A percentile compares a stretch with the other conserved stretches of the same genome.
Conservation (phyloP, 2,888 invertebrate genomes). For the Lamproptera curius region DNA sequence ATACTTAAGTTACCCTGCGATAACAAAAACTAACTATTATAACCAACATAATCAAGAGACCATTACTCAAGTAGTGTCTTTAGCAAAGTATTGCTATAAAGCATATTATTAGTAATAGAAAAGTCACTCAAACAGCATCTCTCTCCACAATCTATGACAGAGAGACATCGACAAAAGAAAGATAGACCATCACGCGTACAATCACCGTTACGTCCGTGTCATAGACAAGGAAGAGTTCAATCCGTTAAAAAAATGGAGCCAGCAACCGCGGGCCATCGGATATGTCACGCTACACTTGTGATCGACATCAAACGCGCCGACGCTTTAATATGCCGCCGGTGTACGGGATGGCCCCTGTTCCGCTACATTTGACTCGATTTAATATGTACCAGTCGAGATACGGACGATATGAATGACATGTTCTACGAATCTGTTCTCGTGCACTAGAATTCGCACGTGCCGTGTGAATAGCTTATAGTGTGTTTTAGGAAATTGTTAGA, state of each 20-base stretch:
- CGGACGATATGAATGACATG: slow-evolving; percentile 20
- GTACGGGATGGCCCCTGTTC: slow-evolving; percentile 45
- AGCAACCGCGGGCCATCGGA: slow-evolving; percentile 39
- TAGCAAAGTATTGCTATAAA: too few species aligned
- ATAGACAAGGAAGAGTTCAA: slow-evolving; percentile 42
- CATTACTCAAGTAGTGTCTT: too few species aligned
- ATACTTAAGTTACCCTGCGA: too few species aligned
- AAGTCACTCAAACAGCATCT: too few species aligned
- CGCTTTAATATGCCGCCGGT: slow-evolving; percentile 50
- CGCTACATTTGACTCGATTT: slow-evolving; percentile 49
- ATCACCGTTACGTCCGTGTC: slow-evolving; percentile 9
- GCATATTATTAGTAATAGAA: too few species aligned
- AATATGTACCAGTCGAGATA: slow-evolving; percentile 22
- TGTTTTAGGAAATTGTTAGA: too few species aligned
- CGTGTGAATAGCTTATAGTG: too few species aligned
- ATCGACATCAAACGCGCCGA: slow-evolving; percentile 57
- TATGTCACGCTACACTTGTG: slow-evolving; percentile 66
- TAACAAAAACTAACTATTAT: too few species aligned
- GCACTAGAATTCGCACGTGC: slow-evolving; percentile 1
- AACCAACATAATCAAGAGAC: too few species aligned
- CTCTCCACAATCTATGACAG: too few species aligned
- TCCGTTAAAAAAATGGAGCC: slow-evolving; percentile 47
- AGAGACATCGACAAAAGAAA: too few species aligned
- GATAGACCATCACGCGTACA: neutral
- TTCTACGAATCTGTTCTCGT: slow-evolving; percentile 9